Base-by-base conservation (phyloP, 2,113 vertebrate genomes). In the Gambusia holbrooki region DNA sequence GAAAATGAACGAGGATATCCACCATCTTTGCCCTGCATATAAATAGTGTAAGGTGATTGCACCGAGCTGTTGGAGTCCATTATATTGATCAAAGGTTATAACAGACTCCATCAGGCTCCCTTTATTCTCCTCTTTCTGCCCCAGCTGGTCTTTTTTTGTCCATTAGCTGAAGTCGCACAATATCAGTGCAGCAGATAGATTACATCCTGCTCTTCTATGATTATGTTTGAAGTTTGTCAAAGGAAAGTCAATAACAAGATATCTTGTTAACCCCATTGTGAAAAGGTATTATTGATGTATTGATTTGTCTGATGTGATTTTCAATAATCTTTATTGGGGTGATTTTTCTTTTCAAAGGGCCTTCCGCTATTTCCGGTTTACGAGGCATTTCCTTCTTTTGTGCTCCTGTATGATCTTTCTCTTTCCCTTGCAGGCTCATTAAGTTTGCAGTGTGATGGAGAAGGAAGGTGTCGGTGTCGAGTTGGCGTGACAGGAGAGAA, bases 401-500 rank as follows among this genome's bases (percentile, higher is more conserved):
- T 48, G 40, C 71, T 65, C 64, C 48, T 74, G 30, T 27, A 37
- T 29, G 25, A 72, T 74, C 58, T 48, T 22, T 81, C 58, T 48
- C 1, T 33, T 68, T 79, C 42, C 69, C 68, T 71, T 28, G 3
- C 86, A 96, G 97, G 97, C 14, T 97, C 97, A 5, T 81, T 94
- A 87, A 93, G 80, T 81, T 94, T 95, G 66, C 97, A 97, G 89
- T 99, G 97, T 0, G 92, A 96, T 61, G 73, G 0, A 11, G 88
- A 92, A 0, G 97, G 97, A 42, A 85, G 86, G 85, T 99, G 97
- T 51, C 0, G 45, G 62, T 99, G 97, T 90, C 95, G 94, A 79
- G 87, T 73, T 42, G 94, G 93, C 0, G 96, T 98, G 87, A 95
- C 91, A 0, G 96, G 97, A 76, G 94, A 93, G 91, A 98, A 97